phyloP scores from a whole-genome alignment of 2,113 vertebrate genomes.

The Calcarius ornatus region DNA sequence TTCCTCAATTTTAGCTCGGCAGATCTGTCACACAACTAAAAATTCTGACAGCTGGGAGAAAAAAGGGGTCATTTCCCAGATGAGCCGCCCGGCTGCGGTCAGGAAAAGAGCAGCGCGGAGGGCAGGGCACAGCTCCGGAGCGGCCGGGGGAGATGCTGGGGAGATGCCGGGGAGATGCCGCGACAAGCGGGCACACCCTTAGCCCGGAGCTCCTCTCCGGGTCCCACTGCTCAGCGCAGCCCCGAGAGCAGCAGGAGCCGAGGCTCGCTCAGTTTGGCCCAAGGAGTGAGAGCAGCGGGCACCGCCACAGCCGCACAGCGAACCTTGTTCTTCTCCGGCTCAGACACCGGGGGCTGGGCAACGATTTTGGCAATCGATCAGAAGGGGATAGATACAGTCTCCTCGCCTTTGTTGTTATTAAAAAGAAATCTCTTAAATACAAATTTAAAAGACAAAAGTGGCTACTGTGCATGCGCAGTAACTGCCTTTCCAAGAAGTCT shows the following conservation, averaged over 20 bases:
- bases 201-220: accelerated
- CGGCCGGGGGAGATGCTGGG: not conserved
- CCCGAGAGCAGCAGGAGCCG: not conserved
- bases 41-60: not conserved
- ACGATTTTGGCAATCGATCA: conserved; percentile 69
- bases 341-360: conserved; percentile 6
- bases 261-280: not conserved
- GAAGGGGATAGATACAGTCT: conserved; percentile 51
- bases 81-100: not conserved
- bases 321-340: conserved; percentile 23
- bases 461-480: conserved; percentile 72
- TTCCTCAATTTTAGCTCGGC: conserved; percentile 47
- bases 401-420: conserved; percentile 56
- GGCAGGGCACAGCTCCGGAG: not conserved
- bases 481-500: conserved; percentile 70
- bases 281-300: accelerated
- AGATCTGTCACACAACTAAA: conserved; percentile 34
- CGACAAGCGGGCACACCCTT: accelerated
- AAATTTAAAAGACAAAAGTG: conserved; percentile 64
- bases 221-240: not conserved
- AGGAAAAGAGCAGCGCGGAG: not conserved
- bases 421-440: conserved; percentile 59
- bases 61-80: not conserved
- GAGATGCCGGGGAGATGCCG: not conserved
- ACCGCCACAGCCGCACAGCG: too few relatives aligned